Evolutionary conservation across 2,888 invertebrate genomes (phyloP), one percentile per base, ranked within the genome.

Genomic region (Monopis laevigella): DNA sequence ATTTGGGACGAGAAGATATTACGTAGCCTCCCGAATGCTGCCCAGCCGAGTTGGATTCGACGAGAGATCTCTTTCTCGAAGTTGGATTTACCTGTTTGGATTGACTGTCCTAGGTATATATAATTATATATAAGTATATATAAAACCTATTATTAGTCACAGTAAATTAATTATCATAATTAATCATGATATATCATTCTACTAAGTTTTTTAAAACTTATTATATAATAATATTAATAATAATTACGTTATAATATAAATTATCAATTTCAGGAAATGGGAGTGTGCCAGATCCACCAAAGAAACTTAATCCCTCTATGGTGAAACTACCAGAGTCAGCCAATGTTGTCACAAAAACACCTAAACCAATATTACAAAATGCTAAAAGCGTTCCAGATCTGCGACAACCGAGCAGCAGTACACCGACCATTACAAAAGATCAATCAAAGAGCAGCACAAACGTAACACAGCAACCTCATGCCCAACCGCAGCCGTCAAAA

Each of bases 311-410:
- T 11, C 60, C 67, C 0, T 54, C 63, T n/a, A 59, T 59, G 58
- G 52, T 59, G 2, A 57, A 58, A 39, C 44, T 56, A 1, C 58
- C 60, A 10, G 21, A 21, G 13, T 4, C 16, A 21, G 18, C 39
- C 10, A 3, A 8, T n/a, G 16, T 6, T 8, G 16, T 7, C 5
- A 11, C 6, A 6, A 6, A 6, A 30, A n/a, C 5, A 8, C 13
- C 21, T n/a, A 36, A 42, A 18, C 42, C 45, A 5, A 39, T 48
- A 2, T 10, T 60, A 11, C 52, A 57, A 39, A 53, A 53, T 29
- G 53, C 58, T 1, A 72, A 67, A 51, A 75, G 74, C 41, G 58
- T 65, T 7, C 55, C 53, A 26, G 59, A 73, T 44, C 50, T 74
- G 35, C 46, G 52, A 4, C 51, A 46, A 42, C 40, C 47, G 21